These are phyloP conservation scores for Apamea crenata DNA, from an alignment of 2,888 invertebrate genomes.

Conservation along the genomic window DNA sequence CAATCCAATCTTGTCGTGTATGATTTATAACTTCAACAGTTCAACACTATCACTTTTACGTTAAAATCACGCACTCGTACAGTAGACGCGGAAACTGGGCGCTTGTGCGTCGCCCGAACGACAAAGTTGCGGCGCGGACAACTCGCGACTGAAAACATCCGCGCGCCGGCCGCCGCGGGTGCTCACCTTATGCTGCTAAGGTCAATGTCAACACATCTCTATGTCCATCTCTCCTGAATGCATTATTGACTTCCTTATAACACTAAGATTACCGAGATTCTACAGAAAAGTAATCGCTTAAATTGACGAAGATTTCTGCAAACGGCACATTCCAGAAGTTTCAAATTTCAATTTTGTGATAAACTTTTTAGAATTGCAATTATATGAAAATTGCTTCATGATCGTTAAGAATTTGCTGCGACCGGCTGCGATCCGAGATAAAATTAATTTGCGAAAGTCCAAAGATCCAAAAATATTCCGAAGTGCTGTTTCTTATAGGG, in stretches of 20 bases:
- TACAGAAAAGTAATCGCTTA: neutral
- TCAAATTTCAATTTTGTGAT: slow-evolving; percentile 6
- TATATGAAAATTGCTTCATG: slow-evolving; percentile 8
- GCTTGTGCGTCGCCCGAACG: slow-evolving; percentile 52
- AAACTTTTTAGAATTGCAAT: slow-evolving; percentile 17
- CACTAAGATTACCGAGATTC: neutral
- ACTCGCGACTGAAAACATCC: slow-evolving; percentile 67
- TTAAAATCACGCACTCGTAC: slow-evolving; percentile 50
- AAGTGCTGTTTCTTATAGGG: neutral
- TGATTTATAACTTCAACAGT: slow-evolving; percentile 34
- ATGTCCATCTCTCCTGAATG: slow-evolving; percentile 31
- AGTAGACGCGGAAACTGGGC: slow-evolving; percentile 41
- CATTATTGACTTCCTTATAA: neutral
- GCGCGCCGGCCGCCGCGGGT: slow-evolving; percentile 48
- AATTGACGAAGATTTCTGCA: neutral
- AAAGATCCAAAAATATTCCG: neutral
- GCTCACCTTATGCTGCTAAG: slow-evolving; percentile 52
- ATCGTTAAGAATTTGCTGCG: neutral
- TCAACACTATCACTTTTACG: slow-evolving; percentile 47
- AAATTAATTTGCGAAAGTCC: slow-evolving; percentile 1
- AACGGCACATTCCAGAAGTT: slow-evolving; percentile 5
- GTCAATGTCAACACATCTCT: slow-evolving; percentile 63
- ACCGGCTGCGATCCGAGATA: neutral
- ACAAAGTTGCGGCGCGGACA: slow-evolving; percentile 63
- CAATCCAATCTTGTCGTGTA: slow-evolving; percentile 35